A percentile compares a stretch with the other conserved stretches of the same genome.
Conservation (phyloP, 2,888 invertebrate genomes). For the Amiota mariae region DNA sequence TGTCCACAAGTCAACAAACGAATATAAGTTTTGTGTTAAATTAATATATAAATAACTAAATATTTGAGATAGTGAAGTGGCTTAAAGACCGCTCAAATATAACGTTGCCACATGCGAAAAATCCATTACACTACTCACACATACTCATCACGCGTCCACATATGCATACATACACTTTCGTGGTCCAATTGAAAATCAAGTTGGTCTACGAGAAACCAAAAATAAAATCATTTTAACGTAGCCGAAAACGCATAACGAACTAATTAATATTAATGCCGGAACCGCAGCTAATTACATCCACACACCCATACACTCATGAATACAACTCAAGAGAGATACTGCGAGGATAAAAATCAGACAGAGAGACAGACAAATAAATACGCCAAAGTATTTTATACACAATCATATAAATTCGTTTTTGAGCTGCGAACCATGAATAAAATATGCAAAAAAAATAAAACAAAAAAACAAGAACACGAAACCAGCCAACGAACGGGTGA, state of each 20-base stretch:
- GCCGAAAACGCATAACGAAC: conserved; percentile 54
- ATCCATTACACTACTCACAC: too few species aligned
- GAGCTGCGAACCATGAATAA: conserved; percentile 48
- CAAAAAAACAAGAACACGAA: conserved; percentile 29
- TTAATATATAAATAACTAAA: too few species aligned
- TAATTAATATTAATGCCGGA: conserved; percentile 68
- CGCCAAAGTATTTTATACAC: conserved; percentile 61
- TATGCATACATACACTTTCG: too few species aligned
- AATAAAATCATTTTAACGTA: too few species aligned
- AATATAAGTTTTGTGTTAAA: too few species aligned
- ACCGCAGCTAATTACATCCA: conserved; percentile 52
- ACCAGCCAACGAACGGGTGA: background rate
- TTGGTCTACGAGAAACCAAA: too few species aligned
- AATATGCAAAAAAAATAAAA: conserved; percentile 42
- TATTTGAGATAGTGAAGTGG: too few species aligned
- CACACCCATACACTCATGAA: background rate
- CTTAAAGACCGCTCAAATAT: too few species aligned
- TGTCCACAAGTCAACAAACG: too few species aligned
- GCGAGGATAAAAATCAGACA: background rate
- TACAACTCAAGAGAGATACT: background rate
- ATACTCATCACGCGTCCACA: too few species aligned
- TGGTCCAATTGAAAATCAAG: too few species aligned
- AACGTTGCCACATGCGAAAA: too few species aligned
- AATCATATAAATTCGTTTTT: conserved; percentile 59
- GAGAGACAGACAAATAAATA: conserved; percentile 25